Base-by-base conservation (phyloP, 2,113 vertebrate genomes). In the Pampusana beccarii region DNA sequence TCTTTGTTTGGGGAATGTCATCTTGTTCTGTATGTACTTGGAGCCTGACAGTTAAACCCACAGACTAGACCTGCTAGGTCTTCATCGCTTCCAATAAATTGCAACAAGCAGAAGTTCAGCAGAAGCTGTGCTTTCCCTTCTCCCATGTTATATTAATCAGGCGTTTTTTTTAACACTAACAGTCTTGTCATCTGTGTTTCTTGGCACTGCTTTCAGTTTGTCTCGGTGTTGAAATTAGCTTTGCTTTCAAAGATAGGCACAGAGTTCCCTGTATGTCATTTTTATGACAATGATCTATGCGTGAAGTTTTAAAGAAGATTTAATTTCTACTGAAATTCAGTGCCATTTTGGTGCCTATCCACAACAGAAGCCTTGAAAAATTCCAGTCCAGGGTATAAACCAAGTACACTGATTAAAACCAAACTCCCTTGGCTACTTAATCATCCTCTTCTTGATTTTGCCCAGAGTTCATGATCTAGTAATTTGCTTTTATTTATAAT, bases 1-100 rank as follows among this genome's bases (percentile, higher is more conserved):
- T 46, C 89, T 93, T 96, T 95, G 86, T 88, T 95, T 72, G 57
- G 48, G 40, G 65, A 81, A 92, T 95, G 87, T 96, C 93, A 79
- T 91, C 90, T 61, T 87, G 91, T 92, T 94, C 84, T 84, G 56
- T 80, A 33, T 28, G 0, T 40, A 20, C 34, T 24, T 54, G 31
- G 61, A 95, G 58, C 34, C 69, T 89, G 61, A 40, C 0, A 0
- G 23, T 66, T 88, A 92, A 46, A 67, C 18, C 16, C 1, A 2
- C 62, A 72, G 57, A 9, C 33, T 44, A 56, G 38, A 38, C 13
- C 81, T 88, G n/a, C 56, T 87, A 0, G 2, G 46, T 86, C 36
- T 70, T 82, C 36, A 92, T 70, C 31, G 6, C 66, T 73, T 91
- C 38, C 28, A 58, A 0, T 66, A 50, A 85, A 50, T 20, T 48